Base-by-base conservation (phyloP, 2,797 vertebrate genomes). In the Rallus crepitans region DNA sequence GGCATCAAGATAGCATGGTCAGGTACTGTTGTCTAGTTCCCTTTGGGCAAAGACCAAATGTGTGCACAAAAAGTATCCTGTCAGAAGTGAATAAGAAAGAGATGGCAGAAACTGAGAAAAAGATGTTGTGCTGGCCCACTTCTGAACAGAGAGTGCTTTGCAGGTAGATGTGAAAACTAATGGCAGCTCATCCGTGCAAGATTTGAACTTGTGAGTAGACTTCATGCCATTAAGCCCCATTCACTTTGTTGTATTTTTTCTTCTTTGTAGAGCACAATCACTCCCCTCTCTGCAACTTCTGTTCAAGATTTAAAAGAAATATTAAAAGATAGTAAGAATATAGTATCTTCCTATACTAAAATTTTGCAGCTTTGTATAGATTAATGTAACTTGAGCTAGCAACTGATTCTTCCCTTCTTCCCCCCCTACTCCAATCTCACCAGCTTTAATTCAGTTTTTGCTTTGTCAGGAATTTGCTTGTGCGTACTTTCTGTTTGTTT, bases 401-500 rank as follows among this genome's bases (percentile, higher is more conserved):
- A 47, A 71, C 30, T 71, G 48, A 59, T 55, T 56, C 37, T 90
- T 94, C 28, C 28, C 87, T 52, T 84, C 50, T 66, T 75, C 71
- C 21, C 4, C 30, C 25, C 15, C 23, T 57, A 40, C 42, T 85
- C 33, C 66, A 59, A 40, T 55, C 69, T 95, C 70, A 70, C 85
- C 68, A 93, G 59, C 60, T 91, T 92, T 57, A 60, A 85, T 94
- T 93, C 64, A 42, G 27, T 60, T 96, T 96, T 92, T 91, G 87
- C 89, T 89, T 94, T 96, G 95, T 94, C 68, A 86, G 87, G 89
- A 71, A 48, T 92, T 92, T 81, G 61, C 65, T 91, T 95, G 89
- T 92, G 19, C 57, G 78, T 93, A 42, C 84, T 92, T 89, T 63
- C 27, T 94, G 86, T 92, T 96, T 94, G 72, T 73, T 93, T 95